phyloP scores from a whole-genome alignment of 2,888 invertebrate genomes.

The Sepioteuthis lessoniana region DNA sequence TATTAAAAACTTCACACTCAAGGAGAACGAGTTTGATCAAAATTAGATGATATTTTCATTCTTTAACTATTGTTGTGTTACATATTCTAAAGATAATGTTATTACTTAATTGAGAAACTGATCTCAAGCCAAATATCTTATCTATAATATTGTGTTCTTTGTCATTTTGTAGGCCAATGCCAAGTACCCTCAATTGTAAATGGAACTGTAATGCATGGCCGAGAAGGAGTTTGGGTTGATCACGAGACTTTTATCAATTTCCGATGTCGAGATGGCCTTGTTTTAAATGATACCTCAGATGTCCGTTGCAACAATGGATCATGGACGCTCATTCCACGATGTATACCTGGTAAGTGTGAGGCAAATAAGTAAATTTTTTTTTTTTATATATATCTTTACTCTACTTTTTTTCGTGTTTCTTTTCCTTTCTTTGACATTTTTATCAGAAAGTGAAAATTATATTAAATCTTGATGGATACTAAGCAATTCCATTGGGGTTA shows the following conservation, averaged over 20 bases:
- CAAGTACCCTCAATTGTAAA: constrained; percentile 85
- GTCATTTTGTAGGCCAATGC: constrained; percentile 81
- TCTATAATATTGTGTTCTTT: neutral
- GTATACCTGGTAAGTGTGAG: constrained; percentile 83
- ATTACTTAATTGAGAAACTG: no score
- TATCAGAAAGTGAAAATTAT: neutral
- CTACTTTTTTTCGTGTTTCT: neutral
- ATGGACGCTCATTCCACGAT: constrained; percentile 93
- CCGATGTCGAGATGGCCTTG: constrained; percentile 66
- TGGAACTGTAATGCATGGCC: constrained; percentile 69
- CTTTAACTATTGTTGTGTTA: no score
- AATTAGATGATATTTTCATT: no score
- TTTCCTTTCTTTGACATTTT: neutral
- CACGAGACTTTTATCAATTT: constrained; percentile 64
- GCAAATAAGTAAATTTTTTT: neutral
- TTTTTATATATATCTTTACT: neutral
- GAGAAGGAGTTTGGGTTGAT: constrained; percentile 64
- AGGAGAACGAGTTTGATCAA: no score
- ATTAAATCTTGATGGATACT: no score
- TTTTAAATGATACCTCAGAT: constrained; percentile 61
- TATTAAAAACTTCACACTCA: no score
- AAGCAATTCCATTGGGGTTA: neutral
- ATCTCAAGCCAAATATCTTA: no score
- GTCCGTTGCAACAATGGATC: constrained; percentile 90
- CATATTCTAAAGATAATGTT: no score